phyloP scores from a whole-genome alignment of 2,888 invertebrate species.

The Leptopilina drosophilae region DNA sequence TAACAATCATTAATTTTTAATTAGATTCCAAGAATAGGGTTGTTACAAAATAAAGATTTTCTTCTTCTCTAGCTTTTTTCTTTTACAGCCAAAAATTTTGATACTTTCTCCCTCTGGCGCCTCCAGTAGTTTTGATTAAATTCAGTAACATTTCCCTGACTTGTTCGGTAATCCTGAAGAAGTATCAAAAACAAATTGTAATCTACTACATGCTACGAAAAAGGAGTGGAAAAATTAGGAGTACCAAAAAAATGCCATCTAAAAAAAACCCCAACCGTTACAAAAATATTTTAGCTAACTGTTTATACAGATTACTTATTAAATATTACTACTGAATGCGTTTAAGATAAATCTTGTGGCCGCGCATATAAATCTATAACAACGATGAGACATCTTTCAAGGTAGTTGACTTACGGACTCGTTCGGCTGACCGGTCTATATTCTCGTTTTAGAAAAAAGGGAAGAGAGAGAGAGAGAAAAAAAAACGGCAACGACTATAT shows the following conservation, averaged over 20 bases:
- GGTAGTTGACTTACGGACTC: constrained; percentile 30
- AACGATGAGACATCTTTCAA: constrained; percentile 15
- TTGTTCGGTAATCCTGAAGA: no score
- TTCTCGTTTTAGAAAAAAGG: constrained; percentile 19
- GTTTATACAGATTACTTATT: background rate
- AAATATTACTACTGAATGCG: background rate
- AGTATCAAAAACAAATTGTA: no score
- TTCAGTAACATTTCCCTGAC: no score
- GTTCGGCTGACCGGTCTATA: constrained; percentile 25
- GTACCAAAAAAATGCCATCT: background rate
- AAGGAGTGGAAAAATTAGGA: no score
- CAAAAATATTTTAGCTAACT: background rate
- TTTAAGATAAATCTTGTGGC: constrained; percentile 4
- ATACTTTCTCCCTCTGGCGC: no score
- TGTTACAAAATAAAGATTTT: no score
- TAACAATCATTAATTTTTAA: no score
- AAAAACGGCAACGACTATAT: background rate
- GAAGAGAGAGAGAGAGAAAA: background rate
- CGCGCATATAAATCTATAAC: constrained; percentile 12
- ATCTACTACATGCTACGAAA: no score
- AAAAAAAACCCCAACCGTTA: background rate
- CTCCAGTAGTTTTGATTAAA: no score
- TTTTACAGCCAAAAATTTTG: no score
- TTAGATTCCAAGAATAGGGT: no score
- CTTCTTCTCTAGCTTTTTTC: no score